Evolutionary conservation across 2,888 invertebrate genomes (phyloP), one percentile per base, ranked within the genome.

Genomic region (Drosophila melanocephala): DNA sequence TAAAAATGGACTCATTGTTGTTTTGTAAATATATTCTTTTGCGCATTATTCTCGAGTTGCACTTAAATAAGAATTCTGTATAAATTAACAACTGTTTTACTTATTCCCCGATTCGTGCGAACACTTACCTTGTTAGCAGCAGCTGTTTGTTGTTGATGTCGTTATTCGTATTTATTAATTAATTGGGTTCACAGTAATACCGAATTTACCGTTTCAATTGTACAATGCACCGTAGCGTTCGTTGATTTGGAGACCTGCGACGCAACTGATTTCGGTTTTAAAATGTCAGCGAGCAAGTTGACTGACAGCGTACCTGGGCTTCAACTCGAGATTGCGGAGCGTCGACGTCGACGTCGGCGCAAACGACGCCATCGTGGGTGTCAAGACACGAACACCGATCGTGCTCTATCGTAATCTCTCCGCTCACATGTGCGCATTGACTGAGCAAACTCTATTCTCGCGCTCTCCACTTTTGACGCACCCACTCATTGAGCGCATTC

Each of bases 81-180:
- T 26, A 47, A 47, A 52, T 28, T 16, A 37, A 16, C 35, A 52
- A 14, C 5, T 57, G 30, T 30, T 19, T 67, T 60, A 56, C 55
- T 58, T 51, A 22, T 53, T 52, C 14, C 33, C 16, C 16, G 51
- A 35, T 22, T 28, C 37, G n/a, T 39, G 47, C 64, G 75, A 80
- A 35, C 70, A 80, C 85, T 86, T 80, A 89, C 88, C 89, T 84
- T 67, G 80, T 78, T 75, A 83, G 77, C 83, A 59, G 75, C 55
- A 57, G 75, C 51, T 75, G 61, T 75, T 72, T 74, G 26, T 53
- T 52, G 28, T 70, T 72, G 67, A 70, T 79, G 70, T 66, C 19
- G 42, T 71, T 62, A 32, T 77, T 70, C 53, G 67, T 64, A 58
- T 69, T 70, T 77, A 58, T 72, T 74, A 75, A 69, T 80, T 80